Evolutionary conservation across 53 echinoderm and acorn worm species (phyloP), one percentile per base, ranked within the genome.

Genomic region (Echinarachnius parma): DNA sequence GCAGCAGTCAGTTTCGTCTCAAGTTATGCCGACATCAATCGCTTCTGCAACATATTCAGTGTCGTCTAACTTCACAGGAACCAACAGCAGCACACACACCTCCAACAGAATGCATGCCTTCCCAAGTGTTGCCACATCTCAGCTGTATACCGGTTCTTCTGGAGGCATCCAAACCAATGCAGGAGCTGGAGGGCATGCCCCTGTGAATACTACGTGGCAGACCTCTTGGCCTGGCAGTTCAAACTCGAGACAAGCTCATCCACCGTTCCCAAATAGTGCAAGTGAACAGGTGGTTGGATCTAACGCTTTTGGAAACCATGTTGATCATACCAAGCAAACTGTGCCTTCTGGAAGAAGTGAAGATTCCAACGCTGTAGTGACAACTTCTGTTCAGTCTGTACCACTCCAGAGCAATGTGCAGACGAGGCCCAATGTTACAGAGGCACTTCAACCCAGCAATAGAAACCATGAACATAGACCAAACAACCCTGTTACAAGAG

Each of bases 321-420:
- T 31, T 11, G 39, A 16, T 31, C 31, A 49, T 3, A 53, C 71
- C 11, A 5, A 53, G 21, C 53, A 53, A 65, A 26, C 65, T 15
- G 24, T 8, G 48, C 31, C 34, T 4, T 48, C 48, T 22, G 68
- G 29, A 20, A 34, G 68, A 32, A 47, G 24, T 52, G 52, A 33
- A 16, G 34, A 8, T 22, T 33, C 32, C 19, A 52, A 28, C 9
- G 52, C 68, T 22, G 50, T 68, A 20, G 52, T 53, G 23, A 13
- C 74, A 57, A 37, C 74, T 28, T 47, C 56, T 35, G 59, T 94
- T 34, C 94, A 94, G 74, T 87, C 94, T 37, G 94, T 94, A 20
- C 94, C 90, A 9, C 84, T 94, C 15, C 87, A 87, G 37, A 94
- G 94, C 64, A 94, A 94, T 21, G 28, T 94, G 18, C 66, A 69